Evolutionary conservation across 2,797 vertebrate genomes (phyloP).

Genomic region (Coracias cyanogaster): DNA sequence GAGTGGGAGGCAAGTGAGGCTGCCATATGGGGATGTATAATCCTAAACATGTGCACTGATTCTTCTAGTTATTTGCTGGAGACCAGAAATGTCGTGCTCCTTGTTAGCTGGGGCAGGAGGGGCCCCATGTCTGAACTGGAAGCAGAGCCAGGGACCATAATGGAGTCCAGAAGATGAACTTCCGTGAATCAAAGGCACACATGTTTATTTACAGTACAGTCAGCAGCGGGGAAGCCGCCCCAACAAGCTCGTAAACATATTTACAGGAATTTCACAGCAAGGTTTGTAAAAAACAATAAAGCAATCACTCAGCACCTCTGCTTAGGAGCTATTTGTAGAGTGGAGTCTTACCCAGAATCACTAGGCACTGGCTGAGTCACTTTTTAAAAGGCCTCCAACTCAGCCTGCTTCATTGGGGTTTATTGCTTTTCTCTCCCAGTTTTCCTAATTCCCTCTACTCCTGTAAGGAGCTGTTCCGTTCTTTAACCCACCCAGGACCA

Average conservation of each 20-base stretch:
- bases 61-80: neutral
- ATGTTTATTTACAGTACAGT: conserved; percentile 63
- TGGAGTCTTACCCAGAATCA: neutral
- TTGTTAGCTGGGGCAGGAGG: neutral
- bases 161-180: conserved; percentile 58
- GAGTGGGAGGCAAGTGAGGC: neutral
- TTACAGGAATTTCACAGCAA: conserved; percentile 70
- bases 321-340: conserved; percentile 3
- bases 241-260: conserved; percentile 73
- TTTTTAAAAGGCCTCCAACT: neutral
- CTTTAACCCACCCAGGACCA: neutral
- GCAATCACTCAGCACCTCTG: conserved; percentile 66
- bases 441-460: neutral
- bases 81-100: neutral
- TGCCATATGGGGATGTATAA: conserved; percentile 18
- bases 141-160: conserved; percentile 18
- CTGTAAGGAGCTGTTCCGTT: neutral
- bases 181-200: conserved; percentile 60
- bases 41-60: conserved; percentile 24
- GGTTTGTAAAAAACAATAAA: conserved; percentile 70
- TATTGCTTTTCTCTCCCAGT: neutral
- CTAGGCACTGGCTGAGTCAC: neutral
- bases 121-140: conserved; percentile 2
- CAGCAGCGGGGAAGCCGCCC: conserved; percentile 37
- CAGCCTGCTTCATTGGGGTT: neutral